A percentile compares a stretch with the other conserved stretches of the same genome.
Conservation (phyloP, 2,113 vertebrate species). For the Xenus cinereus region DNA sequence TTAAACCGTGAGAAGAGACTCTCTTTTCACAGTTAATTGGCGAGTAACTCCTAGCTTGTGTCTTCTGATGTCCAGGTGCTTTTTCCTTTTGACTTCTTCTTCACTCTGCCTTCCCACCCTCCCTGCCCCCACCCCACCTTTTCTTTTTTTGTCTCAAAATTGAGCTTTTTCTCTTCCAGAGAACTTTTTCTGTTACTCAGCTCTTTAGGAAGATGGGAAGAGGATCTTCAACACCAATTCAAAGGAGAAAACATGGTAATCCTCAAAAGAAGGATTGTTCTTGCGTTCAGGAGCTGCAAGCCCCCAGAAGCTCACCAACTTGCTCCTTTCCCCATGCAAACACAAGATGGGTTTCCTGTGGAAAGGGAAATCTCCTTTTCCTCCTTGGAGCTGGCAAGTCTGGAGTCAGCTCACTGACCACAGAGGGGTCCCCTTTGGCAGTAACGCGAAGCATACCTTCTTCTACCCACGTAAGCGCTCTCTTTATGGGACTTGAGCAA, state of each 20-base stretch:
- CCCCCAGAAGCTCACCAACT: neutral
- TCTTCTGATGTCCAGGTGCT: neutral
- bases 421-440: neutral
- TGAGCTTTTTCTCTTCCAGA: neutral
- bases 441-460: accelerated
- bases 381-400: accelerated
- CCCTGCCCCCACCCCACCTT: neutral
- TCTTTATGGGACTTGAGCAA: neutral
- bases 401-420: neutral
- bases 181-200: neutral
- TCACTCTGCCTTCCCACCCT: neutral
- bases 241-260: neutral
- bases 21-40: neutral
- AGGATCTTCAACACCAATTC: neutral
- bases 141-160: neutral
- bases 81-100: neutral
- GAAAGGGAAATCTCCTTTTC: neutral
- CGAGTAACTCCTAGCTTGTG: neutral
- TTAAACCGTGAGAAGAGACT: too few species aligned
- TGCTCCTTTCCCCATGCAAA: neutral
- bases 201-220: neutral
- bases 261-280: neutral
- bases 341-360: neutral
- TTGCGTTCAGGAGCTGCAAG: neutral
- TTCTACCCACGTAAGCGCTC: accelerated